Evolutionary conservation across 2,888 invertebrate species (phyloP).

Genomic region (Noctua janthina): DNA sequence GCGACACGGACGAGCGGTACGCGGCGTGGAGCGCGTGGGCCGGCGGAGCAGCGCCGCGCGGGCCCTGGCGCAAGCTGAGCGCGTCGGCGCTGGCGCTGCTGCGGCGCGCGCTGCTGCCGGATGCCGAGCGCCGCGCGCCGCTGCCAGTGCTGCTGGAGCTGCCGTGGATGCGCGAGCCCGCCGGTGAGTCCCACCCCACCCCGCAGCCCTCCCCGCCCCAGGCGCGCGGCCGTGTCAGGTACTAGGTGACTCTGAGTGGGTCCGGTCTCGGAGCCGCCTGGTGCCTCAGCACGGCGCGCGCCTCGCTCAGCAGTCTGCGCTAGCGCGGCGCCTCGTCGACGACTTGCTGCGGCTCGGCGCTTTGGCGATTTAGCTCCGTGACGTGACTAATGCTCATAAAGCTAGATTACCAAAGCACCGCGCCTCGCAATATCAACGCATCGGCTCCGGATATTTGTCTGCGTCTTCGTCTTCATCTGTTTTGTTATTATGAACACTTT

Average conservation of each 20-base stretch:
- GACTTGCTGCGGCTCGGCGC: constrained; percentile 90
- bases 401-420: constrained; percentile 98
- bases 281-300: constrained; percentile 86
- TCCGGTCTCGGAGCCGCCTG: constrained; percentile 88
- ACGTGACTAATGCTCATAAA: constrained; percentile 95
- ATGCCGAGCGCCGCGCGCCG: constrained; percentile 92
- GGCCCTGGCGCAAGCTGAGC: constrained; percentile 95
- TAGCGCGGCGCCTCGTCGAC: not conserved
- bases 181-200: constrained; percentile 48
- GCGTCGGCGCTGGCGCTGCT: constrained; percentile 93
- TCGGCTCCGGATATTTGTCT: constrained; percentile 30
- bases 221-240: constrained; percentile 91
- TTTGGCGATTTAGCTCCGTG: constrained; percentile 98
- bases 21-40: constrained; percentile 91
- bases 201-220: not conserved
- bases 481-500: not conserved
- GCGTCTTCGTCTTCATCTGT: constrained; percentile 30
- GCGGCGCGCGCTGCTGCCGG: constrained; percentile 93
- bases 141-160: constrained; percentile 93
- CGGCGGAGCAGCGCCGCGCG: constrained; percentile 80
- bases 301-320: constrained; percentile 62
- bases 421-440: constrained; percentile 71
- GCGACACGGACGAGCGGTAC: constrained; percentile 93
- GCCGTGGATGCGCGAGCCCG: constrained; percentile 85
- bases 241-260: constrained; percentile 96